Evolutionary conservation across 1,140 invertebrate species (phyloP), one percentile per base, ranked within the genome.

Genomic region (Notospermus geniculatus): DNA sequence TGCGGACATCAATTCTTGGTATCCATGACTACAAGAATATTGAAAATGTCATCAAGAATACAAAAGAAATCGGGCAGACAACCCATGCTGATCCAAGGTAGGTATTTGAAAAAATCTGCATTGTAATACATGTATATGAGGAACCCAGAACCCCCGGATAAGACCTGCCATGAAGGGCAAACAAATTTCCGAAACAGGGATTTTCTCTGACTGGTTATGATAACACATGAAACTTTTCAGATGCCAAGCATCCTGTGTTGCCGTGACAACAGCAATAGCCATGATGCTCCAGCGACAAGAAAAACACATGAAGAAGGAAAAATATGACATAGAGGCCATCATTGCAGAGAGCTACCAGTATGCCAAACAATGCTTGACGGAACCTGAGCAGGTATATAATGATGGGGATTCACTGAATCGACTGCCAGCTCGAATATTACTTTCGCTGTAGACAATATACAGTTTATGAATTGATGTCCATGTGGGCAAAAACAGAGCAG

Each of bases 191-290:
- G 5, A 36, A 7, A 7, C 4, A 4, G 4, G 32, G 4, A 15
- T 36, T 36, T 36, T 4, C 32, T 36, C 5, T 7, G 15, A 36
- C 32, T 36, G 32, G 5, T 36, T 36, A 36, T 36, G 4, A 7
- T 15, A 7, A 36, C 32, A 7, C 32, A n/a, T 36, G 5, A 36
- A 36, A 36, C 32, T 7, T 36, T 36, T 9, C 58, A 78, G 76
- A 43, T 78, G 76, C 59, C 66, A 70, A 55, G 73, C 76, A 28
- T 75, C 73, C 5, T 75, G 72, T 67, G 73, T 78, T 57, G 76
- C 76, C 1, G 70, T 78, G 36, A 68, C 75, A 43, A 68, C 67
- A 32, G 70, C 74, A 23, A 72, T 78, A 36, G 69, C 76, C 5
- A 43, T 74, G 36, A 67, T 78, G 69, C 57, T 78, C 50, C 76